Base-by-base conservation (phyloP, 2,888 invertebrate genomes). In the Vandiemenella viatica region DNA sequence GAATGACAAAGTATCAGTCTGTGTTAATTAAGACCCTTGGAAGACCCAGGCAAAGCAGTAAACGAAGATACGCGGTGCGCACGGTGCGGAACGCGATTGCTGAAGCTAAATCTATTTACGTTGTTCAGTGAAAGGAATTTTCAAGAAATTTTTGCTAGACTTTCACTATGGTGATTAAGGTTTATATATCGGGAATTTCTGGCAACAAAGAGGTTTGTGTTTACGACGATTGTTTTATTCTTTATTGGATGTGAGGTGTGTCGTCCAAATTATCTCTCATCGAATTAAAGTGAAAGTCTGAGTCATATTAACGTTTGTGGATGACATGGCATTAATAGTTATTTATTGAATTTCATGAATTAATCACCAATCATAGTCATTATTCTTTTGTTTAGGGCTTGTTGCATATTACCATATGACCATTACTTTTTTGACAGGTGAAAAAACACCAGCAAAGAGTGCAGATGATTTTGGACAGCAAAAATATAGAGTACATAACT, bases 401-500 rank as follows among this genome's bases (percentile, higher is more conserved):
- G n/a, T 41, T 46, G n/a, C 13, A 41, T 20, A 7, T 18, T 22
- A n/a, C 4, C 3, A 16, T 22, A 8, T n/a, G 15, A 16, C 16
- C 17, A 2, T 10, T 42, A 18, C 10, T 42, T 53, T 40, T 50
- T 53, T 55, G 71, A 50, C 65, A 96, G 96, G 89, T 96, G 56
- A 92, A 92, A 69, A 96, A 95, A 69, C 78, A 91, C 59, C 95
- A 96, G 67, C 91, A 92, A 65, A 79, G 92, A 56, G 90, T 96
- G 49, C 68, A 87, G 59, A 88, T 95, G 83, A 88, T 93, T 62
- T 71, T 97, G 61, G 91, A 93, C 63, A 88, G 92, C 58, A 87
- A 90, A 74, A 80, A 75, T 67, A 83, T 97, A 58, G 79, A 83
- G 59, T 93, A 91, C 67, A 84, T 89, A 65, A 73, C 80, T 53